These are phyloP conservation scores for Oryctolagus cuniculus DNA, from an alignment of 2,113 vertebrate species.

Conservation along the genomic window mOryCun1.1 NC_091443.1:36999001-36999500, in stretches of 20 bases:
- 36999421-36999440: background rate
- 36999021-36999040: conserved; percentile 78
- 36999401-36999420: background rate
- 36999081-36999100: conserved; percentile 76
- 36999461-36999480: background rate
- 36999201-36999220: conserved; percentile 58
- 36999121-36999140: conserved; percentile 75
- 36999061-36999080: conserved; percentile 75
- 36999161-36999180: conserved; percentile 66
- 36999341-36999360: background rate
- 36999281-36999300: background rate
- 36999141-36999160: conserved; percentile 57
- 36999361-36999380: background rate
- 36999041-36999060: conserved; percentile 77
- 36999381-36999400: background rate
- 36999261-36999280: conserved; percentile 55
- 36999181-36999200: conserved; percentile 67
- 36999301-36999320: conserved; percentile 44
- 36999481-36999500: background rate
- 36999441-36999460: background rate
- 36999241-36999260: conserved; percentile 42
- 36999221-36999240: conserved; percentile 71
- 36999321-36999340: background rate
- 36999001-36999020: conserved; percentile 76
- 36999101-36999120: conserved; percentile 78